Evolutionary conservation across 2,797 vertebrate species (phyloP).

Genomic region (Coracias cyanogaster): DNA sequence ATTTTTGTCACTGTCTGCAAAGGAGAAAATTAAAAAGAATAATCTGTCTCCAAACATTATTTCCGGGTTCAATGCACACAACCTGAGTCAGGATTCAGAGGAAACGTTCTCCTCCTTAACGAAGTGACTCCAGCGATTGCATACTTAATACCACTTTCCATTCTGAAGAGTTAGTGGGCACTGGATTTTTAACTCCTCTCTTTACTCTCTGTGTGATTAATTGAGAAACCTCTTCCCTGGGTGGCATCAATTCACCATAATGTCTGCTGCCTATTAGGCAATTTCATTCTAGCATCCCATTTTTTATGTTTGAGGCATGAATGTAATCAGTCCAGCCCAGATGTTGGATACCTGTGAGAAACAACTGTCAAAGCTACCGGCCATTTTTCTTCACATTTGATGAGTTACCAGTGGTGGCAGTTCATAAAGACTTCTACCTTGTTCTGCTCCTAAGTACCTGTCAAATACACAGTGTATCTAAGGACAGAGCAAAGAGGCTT

Average conservation of each 20-base stretch:
- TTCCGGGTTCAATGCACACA: not conserved
- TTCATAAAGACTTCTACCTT: constrained; percentile 42
- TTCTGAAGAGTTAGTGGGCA: not conserved
- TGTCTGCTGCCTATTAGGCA: constrained; percentile 23
- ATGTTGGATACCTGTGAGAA: constrained; percentile 29
- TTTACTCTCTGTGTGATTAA: constrained; percentile 18
- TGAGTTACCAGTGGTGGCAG: not conserved
- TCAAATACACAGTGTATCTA: constrained; percentile 11
- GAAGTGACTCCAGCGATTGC: not conserved
- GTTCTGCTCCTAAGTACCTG: constrained; percentile 13
- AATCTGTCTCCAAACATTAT: constrained; percentile 19
- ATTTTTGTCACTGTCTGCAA: constrained; percentile 25
- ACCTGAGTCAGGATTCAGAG: not conserved
- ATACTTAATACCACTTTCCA: not conserved
- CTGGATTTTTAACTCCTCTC: not conserved
- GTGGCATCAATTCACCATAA: constrained; percentile 35
- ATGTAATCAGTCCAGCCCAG: constrained; percentile 42
- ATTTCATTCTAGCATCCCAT: constrained; percentile 26
- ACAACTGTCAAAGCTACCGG: not conserved
- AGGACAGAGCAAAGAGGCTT: constrained; percentile 1
- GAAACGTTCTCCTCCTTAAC: not conserved
- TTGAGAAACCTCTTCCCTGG: not conserved
- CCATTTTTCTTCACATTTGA: constrained; percentile 27
- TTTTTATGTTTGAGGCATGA: constrained; percentile 35
- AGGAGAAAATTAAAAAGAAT: constrained; percentile 37